These are phyloP conservation scores for Opisthocomus hoazin DNA, from an alignment of 2,113 vertebrate species.

Conservation along the genomic window DNA sequence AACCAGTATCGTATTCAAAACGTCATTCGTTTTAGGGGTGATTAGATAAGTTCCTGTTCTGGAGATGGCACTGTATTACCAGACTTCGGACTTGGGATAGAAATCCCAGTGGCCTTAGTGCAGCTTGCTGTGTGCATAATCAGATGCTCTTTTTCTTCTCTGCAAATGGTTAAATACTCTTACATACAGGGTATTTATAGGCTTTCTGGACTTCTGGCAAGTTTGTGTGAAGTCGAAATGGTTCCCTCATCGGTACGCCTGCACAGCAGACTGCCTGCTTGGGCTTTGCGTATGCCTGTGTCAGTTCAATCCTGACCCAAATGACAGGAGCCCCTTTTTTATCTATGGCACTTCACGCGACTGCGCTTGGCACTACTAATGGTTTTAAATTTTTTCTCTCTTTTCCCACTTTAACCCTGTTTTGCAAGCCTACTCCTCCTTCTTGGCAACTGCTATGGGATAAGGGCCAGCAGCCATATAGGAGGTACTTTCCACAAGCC, in stretches of 20 bases:
- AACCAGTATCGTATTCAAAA: background rate
- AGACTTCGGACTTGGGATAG: background rate
- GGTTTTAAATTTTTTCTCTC: background rate
- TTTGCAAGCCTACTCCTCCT: background rate
- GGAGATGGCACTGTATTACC: background rate
- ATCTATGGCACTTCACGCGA: background rate
- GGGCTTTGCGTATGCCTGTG: background rate
- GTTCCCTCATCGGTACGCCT: fast-evolving
- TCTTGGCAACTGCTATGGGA: background rate
- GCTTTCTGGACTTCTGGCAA: background rate
- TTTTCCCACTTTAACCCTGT: background rate
- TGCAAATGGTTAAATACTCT: background rate
- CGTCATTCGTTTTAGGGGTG: fast-evolving
- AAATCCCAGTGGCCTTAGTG: background rate
- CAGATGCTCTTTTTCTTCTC: background rate
- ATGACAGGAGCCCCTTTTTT: background rate
- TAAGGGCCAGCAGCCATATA: background rate
- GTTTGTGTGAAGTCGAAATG: background rate
- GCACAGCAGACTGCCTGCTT: background rate
- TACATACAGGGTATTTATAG: background rate
- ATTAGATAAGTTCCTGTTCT: background rate
- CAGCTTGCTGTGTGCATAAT: background rate
- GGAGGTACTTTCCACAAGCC: background rate
- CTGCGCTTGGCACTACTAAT: background rate
- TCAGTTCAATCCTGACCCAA: background rate